phyloP scores from a whole-genome alignment of 1,140 invertebrate genomes.

The Heliconius eleuchia region DNA sequence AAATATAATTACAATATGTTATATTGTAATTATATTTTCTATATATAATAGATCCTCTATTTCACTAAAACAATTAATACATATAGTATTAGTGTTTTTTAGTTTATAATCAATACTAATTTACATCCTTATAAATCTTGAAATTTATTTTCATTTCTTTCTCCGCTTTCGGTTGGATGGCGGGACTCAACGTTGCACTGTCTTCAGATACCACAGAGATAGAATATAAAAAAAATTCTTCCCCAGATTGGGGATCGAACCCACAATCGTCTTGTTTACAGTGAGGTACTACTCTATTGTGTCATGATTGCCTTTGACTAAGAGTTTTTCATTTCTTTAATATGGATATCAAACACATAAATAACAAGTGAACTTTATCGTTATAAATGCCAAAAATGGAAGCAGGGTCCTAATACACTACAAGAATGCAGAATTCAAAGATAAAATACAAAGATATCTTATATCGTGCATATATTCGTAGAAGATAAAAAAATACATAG shows the following conservation, averaged over 20 bases:
- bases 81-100: no score
- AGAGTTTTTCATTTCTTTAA: neutral
- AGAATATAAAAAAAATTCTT: no score
- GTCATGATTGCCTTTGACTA: neutral
- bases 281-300: neutral
- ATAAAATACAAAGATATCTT: neutral
- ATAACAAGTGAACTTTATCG: constrained; percentile 7
- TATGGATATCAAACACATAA: neutral
- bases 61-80: no score
- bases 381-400: constrained; percentile 10
- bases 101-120: no score
- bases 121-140: no score
- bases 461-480: neutral
- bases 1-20: no score
- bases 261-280: neutral
- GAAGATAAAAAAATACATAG: neutral
- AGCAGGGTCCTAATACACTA: constrained; percentile 9
- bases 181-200: no score
- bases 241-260: neutral
- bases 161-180: no score
- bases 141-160: no score
- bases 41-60: no score
- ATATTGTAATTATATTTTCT: no score
- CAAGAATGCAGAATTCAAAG: constrained; percentile 10
- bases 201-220: no score